Evolutionary conservation across 2,888 invertebrate species (phyloP), one percentile per base, ranked within the genome.

Genomic region (Oscheius sp.): DNA sequence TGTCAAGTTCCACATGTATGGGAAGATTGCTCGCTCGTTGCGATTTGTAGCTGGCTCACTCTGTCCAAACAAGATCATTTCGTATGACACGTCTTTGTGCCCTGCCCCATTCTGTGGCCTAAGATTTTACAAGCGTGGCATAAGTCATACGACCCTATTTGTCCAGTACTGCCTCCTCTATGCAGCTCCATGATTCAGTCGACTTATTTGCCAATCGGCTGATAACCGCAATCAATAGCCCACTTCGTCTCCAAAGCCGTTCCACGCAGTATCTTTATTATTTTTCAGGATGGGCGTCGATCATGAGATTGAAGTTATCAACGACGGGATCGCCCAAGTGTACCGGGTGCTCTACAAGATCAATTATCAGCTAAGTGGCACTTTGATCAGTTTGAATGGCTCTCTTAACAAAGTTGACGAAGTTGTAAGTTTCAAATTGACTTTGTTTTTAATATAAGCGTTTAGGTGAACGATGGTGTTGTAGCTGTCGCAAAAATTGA

Each of bases 141-240:
- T 33, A 60, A 60, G 60, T 60, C 60, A 35, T 60, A 60, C 32
- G 60, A 33, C 60, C 63, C 10, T 63, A 63, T 63, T 63, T 68
- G 55, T 33, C 55, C 55, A 53, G 68, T 37, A 68, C 55, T 68
- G 42, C 29, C 37, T 35, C 50, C 29, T 32, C 65, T 50, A 65
- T 32, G 51, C 51, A 65, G 21, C 55, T 68, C 42, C 68, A 68
- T 68, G 68, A 68, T 53, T 68, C 68, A 68, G 68, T 55, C 68
- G 53, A 68, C 53, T 32, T 63, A 68, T 68, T 68, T 68, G 68
- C 68, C 68, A 68, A 68, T 53, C 53, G 68, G 55, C 68, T 68
- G 68, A 68, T 68, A 68, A 68, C 68, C 55, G 68, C 68, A 35
- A 68, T 68, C 68, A 35, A 68, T 68, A 55, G 55, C 55, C 65